Percentiles rank a stretch among this genome's conserved stretches.
phyloP scores from a whole-genome alignment of 1,140 invertebrate species.

The Hycleus phaleratus region DNA sequence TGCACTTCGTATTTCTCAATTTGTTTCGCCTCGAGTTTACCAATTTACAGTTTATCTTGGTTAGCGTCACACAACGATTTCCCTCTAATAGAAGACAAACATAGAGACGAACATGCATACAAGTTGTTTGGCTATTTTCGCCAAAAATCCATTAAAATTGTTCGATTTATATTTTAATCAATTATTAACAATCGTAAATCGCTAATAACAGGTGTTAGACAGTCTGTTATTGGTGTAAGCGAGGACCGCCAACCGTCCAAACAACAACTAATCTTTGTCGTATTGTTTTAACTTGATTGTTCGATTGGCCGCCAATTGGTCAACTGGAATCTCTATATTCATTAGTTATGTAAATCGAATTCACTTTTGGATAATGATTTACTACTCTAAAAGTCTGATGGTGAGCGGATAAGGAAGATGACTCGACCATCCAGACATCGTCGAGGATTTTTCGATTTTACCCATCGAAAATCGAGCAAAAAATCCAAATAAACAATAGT shows the following conservation, averaged over 20 bases:
- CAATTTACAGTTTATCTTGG: slow-evolving; percentile 27
- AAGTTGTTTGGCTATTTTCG: not conserved
- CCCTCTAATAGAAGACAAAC: not conserved
- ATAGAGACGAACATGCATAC: not conserved
- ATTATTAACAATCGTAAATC: slow-evolving; percentile 14
- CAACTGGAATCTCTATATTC: slow-evolving; percentile 18
- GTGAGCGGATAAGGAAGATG: slow-evolving; percentile 16
- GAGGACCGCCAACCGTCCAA: not conserved
- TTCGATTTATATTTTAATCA: slow-evolving; percentile 11
- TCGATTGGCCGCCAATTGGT: slow-evolving; percentile 3
- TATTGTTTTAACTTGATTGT: slow-evolving; percentile 9
- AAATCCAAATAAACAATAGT: too few relatives aligned
- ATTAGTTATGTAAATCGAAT: slow-evolving; percentile 29
- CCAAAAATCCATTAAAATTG: not conserved
- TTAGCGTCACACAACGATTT: slow-evolving; percentile 12
- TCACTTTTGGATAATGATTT: slow-evolving; percentile 27
- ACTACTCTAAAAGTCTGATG: slow-evolving; percentile 16
- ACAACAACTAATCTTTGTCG: slow-evolving; percentile 10
- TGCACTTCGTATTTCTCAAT: slow-evolving; percentile 28
- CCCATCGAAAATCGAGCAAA: not conserved
- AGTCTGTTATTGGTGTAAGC: not conserved
- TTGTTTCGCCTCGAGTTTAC: slow-evolving; percentile 24
- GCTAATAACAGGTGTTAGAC: slow-evolving; percentile 22
- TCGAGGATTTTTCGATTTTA: not conserved
- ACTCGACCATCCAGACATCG: not conserved